Conservation (phyloP, 2,888 invertebrate species). For the Thymelicus lineola region DNA sequence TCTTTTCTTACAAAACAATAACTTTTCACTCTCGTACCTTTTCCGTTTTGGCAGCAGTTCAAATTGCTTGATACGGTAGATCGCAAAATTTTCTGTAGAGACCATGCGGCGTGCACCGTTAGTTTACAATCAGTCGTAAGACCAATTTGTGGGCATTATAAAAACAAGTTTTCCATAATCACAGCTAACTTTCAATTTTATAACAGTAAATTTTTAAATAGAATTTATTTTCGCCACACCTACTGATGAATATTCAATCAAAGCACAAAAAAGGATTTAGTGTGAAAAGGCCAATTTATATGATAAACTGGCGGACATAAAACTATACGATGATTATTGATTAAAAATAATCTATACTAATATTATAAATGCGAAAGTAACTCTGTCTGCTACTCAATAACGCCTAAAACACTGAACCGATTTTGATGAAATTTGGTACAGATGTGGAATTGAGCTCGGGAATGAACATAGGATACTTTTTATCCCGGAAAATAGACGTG, state of each 20-base stretch:
- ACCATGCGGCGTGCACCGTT: conserved; percentile 11
- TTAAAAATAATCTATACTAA: too few relatives aligned
- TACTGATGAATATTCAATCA: not conserved
- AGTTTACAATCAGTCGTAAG: conserved; percentile 45
- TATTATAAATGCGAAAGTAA: too few relatives aligned
- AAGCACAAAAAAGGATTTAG: too few relatives aligned
- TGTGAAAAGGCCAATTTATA: too few relatives aligned
- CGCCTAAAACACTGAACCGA: too few relatives aligned
- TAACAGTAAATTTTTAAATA: conserved; percentile 43
- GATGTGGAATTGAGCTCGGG: too few relatives aligned
- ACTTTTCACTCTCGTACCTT: conserved; percentile 7
- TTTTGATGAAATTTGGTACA: too few relatives aligned
- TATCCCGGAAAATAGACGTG: too few relatives aligned
- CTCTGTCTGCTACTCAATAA: too few relatives aligned
- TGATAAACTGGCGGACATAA: too few relatives aligned
- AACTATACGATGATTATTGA: too few relatives aligned
- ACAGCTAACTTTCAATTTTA: conserved; percentile 46
- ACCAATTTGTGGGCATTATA: conserved; percentile 49
- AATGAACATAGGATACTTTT: too few relatives aligned
- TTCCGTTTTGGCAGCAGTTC: conserved; percentile 27
- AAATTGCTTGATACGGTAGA: conserved; percentile 6
- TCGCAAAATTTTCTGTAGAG: not conserved
- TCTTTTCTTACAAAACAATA: not conserved
- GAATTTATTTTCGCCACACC: not conserved
- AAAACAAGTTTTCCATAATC: conserved; percentile 51